phyloP scores from a whole-genome alignment of 2,888 invertebrate species.

The Agonopterix subpropinquella region DNA sequence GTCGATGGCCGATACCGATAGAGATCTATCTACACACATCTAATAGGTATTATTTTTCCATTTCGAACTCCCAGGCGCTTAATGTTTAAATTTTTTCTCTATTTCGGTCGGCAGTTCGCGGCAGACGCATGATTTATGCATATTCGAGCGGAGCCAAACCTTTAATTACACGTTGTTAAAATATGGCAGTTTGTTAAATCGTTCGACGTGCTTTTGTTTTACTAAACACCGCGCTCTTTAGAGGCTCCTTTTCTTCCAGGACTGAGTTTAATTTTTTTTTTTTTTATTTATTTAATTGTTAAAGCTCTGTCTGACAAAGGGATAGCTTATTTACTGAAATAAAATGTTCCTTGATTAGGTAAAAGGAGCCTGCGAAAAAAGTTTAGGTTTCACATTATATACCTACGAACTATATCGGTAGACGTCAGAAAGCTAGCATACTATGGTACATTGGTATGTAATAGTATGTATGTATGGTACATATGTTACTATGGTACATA shows the following conservation, averaged over 20 bases:
- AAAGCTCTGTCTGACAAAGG: not conserved
- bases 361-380: too few species aligned
- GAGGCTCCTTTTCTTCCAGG: constrained; percentile 47
- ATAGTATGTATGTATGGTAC: too few species aligned
- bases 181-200: constrained; percentile 76
- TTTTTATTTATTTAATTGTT: constrained; percentile 31
- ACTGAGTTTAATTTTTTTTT: constrained; percentile 29
- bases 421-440: too few species aligned
- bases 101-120: constrained; percentile 73
- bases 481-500: too few species aligned
- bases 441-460: too few species aligned
- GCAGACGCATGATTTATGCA: constrained; percentile 74
- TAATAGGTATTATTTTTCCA: constrained; percentile 21
- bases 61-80: constrained; percentile 49
- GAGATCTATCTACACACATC: constrained; percentile 2
- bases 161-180: constrained; percentile 76
- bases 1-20: not conserved
- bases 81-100: constrained; percentile 74
- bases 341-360: too few species aligned
- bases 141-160: constrained; percentile 71
- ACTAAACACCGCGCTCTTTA: constrained; percentile 59
- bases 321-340: too few species aligned
- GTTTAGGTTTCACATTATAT: too few species aligned
- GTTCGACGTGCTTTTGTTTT: constrained; percentile 69
- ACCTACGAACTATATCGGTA: too few species aligned